Evolutionary conservation across 1,140 invertebrate genomes (phyloP).

Genomic region (Drosophila simulans): DNA sequence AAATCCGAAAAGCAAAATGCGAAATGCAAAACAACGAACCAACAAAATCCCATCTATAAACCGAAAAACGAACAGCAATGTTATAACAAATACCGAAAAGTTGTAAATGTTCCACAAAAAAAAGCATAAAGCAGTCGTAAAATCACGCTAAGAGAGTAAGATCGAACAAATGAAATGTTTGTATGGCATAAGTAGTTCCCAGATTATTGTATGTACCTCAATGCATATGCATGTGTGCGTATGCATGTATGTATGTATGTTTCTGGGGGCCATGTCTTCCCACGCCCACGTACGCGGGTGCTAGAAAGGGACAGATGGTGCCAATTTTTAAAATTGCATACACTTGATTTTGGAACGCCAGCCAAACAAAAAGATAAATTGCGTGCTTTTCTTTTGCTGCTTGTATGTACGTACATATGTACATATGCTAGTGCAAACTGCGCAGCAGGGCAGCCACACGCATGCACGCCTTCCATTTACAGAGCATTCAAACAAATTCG

Average conservation of each 20-base stretch:
- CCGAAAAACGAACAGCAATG: slow-evolving; percentile 67
- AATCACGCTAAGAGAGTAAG: slow-evolving; percentile 47
- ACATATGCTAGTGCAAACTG: slow-evolving; percentile 18
- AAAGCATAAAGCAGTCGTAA: slow-evolving; percentile 33
- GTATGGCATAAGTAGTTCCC: slow-evolving; percentile 22
- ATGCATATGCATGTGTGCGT: slow-evolving; percentile 16
- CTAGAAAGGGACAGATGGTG: slow-evolving; percentile 1
- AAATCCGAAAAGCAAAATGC: slow-evolving; percentile 37
- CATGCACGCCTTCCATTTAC: slow-evolving; percentile 9
- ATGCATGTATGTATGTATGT: slow-evolving; percentile 25
- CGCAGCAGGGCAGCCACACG: slow-evolving; percentile 27
- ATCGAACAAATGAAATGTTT: slow-evolving; percentile 38
- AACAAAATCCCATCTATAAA: slow-evolving; percentile 44
- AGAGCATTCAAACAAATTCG: slow-evolving; percentile 23
- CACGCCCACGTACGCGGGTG: slow-evolving; percentile 1
- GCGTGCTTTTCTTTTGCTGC: slow-evolving; percentile 6
- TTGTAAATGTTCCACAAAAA: slow-evolving; percentile 63
- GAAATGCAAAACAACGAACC: slow-evolving; percentile 44
- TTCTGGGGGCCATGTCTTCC: background rate
- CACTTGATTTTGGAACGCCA: slow-evolving; percentile 10
- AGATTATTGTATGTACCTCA: slow-evolving; percentile 13
- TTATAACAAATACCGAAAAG: slow-evolving; percentile 68
- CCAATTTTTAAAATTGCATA: background rate
- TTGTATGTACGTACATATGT: slow-evolving; percentile 17
- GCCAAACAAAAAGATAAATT: slow-evolving; percentile 1